phyloP scores from a whole-genome alignment of 2,888 invertebrate genomes.

The Acleris literana region DNA sequence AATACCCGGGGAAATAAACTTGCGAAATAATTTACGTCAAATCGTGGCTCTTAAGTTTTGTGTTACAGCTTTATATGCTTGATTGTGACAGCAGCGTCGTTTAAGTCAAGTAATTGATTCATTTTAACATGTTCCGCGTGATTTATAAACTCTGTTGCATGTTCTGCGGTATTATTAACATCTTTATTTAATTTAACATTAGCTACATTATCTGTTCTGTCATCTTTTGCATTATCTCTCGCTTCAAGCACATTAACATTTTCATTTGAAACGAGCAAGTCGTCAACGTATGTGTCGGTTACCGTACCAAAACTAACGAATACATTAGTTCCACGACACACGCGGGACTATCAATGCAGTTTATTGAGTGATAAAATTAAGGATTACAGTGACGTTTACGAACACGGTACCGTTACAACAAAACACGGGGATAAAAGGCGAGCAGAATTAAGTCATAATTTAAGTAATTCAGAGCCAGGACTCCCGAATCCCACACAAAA shows the following conservation, averaged over 20 bases:
- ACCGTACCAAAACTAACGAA: neutral
- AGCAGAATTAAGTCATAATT: conserved; percentile 79
- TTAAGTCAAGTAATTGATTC: conserved; percentile 35
- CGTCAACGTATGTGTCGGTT: neutral
- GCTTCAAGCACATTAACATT: no score
- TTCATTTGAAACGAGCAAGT: neutral
- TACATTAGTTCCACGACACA: neutral
- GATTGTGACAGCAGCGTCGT: conserved; percentile 35
- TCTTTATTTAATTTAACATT: conserved; percentile 23
- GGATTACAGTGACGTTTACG: conserved; percentile 35
- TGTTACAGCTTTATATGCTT: conserved; percentile 25
- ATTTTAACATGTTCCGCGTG: conserved; percentile 24
- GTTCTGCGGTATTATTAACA: conserved; percentile 23
- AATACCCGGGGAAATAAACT: conserved; percentile 28
- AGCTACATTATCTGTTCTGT: neutral
- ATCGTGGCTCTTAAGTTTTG: conserved; percentile 30
- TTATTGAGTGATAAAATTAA: conserved; percentile 32
- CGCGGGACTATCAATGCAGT: conserved; percentile 21
- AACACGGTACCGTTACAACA: conserved; percentile 59
- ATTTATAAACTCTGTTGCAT: conserved; percentile 21
- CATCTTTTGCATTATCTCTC: neutral
- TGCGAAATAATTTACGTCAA: conserved; percentile 34
- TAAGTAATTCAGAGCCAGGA: conserved; percentile 41
- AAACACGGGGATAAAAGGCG: conserved; percentile 62
- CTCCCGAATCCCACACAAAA: no score